These are phyloP conservation scores for Geothlypis trichas DNA, from an alignment of 2,113 vertebrate genomes.

Conservation along the genomic window DNA sequence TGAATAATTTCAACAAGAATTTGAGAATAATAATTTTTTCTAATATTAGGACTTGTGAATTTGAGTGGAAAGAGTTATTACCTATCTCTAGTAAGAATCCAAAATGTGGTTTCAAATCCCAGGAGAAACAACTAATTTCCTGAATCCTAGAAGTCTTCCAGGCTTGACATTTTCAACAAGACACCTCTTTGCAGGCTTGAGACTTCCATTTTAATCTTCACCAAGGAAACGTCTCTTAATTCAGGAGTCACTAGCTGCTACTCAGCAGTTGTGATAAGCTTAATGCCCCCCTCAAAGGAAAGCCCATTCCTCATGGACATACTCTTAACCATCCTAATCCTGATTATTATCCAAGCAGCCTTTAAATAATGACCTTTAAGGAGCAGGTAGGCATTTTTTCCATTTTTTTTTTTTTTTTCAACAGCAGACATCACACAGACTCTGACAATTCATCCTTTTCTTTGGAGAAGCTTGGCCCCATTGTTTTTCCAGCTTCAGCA, in stretches of 20 bases:
- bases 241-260: not conserved
- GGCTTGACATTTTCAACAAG: slow-evolving; percentile 34
- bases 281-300: not conserved
- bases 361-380: not conserved
- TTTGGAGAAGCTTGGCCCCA: not conserved
- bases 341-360: not conserved
- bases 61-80: not conserved
- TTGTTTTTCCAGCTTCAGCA: not conserved
- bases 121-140: slow-evolving; percentile 11
- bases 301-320: not conserved
- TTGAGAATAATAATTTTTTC: not conserved
- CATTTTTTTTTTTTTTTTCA: not conserved
- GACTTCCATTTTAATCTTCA: slow-evolving; percentile 18
- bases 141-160: slow-evolving; percentile 13
- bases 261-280: not conserved
- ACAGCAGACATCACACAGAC: not conserved
- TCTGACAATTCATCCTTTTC: not conserved
- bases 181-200: not conserved
- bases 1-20: not conserved
- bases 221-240: slow-evolving; percentile 6
- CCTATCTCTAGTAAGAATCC: not conserved
- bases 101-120: not conserved
- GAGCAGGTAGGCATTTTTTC: not conserved
- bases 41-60: not conserved
- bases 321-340: not conserved